These are phyloP conservation scores for Sebastes taczanowskii DNA, from an alignment of 2,797 vertebrate species.

Conservation along the genomic window DNA sequence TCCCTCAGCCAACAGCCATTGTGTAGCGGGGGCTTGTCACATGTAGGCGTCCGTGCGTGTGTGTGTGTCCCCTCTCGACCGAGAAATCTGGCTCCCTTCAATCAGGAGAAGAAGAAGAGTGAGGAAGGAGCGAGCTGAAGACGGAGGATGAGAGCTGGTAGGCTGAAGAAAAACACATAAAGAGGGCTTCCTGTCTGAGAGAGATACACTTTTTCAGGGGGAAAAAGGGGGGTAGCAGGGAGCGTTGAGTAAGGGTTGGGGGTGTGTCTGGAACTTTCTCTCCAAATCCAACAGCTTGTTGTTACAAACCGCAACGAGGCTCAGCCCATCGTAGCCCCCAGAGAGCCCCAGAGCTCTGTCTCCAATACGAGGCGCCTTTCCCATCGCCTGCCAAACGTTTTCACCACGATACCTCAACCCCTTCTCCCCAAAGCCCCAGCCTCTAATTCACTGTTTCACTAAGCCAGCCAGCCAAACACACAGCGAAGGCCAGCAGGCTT, in stretches of 20 bases:
- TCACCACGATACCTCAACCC: constrained; percentile 32
- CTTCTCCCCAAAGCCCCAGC: constrained; percentile 18
- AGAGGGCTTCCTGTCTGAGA: constrained; percentile 54
- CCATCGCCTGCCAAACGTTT: constrained; percentile 50
- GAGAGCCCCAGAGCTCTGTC: constrained; percentile 43
- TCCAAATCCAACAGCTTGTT: constrained; percentile 73
- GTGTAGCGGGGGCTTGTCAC: constrained; percentile 69
- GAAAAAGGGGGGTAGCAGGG: constrained; percentile 10
- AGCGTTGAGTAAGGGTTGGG: constrained; percentile 38
- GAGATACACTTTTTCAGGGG: constrained; percentile 47
- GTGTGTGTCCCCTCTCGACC: constrained; percentile 47
- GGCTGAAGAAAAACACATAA: constrained; percentile 39
- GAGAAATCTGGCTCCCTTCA: constrained; percentile 39
- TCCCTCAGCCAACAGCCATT: constrained; percentile 61
- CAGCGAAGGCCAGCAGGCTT: not conserved
- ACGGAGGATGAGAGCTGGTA: constrained; percentile 8
- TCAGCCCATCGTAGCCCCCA: constrained; percentile 44
- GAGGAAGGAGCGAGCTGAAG: not conserved
- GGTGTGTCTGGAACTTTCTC: constrained; percentile 72
- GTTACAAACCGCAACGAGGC: constrained; percentile 72
- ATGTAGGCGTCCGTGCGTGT: constrained; percentile 39
- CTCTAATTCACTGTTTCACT: constrained; percentile 39
- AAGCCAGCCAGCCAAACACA: constrained; percentile 15
- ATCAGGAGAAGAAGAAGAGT: constrained; percentile 1
- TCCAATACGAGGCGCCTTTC: constrained; percentile 51